phyloP scores from a whole-genome alignment of 2,888 invertebrate genomes.

The Altica lythri region DNA sequence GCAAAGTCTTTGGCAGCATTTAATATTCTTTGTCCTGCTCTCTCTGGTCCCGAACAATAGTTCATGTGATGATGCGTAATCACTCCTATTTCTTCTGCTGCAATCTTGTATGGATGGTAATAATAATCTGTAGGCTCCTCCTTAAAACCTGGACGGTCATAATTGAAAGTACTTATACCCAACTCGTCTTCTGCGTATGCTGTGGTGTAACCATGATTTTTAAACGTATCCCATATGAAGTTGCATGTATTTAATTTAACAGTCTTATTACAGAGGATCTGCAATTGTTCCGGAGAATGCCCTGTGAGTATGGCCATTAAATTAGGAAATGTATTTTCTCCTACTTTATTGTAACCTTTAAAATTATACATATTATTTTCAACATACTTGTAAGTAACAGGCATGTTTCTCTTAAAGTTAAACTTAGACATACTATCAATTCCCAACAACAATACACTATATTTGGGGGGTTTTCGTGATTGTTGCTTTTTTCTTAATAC shows the following conservation, averaged over 20 bases:
- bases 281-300: conserved; percentile 55
- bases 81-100: conserved; percentile 64
- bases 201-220: conserved; percentile 72
- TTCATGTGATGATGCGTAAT: conserved; percentile 59
- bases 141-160: conserved; percentile 71
- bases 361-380: conserved; percentile 58
- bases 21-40: conserved; percentile 70
- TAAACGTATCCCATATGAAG: conserved; percentile 79
- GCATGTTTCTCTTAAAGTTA: conserved; percentile 76
- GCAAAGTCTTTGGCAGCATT: conserved; percentile 72
- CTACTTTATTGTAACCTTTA: conserved; percentile 66
- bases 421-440: conserved; percentile 84
- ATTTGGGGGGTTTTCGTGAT: conserved; percentile 53
- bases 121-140: conserved; percentile 82
- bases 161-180: conserved; percentile 75
- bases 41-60: conserved; percentile 67
- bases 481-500: no score
- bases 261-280: conserved; percentile 59
- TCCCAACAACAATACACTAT: conserved; percentile 75
- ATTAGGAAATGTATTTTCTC: conserved; percentile 90
- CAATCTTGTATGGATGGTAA: conserved; percentile 72
- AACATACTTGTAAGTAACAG: conserved; percentile 70
- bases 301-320: conserved; percentile 83
- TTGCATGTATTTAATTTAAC: conserved; percentile 70
- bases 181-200: conserved; percentile 81